A percentile compares a stretch with the other conserved stretches of the same genome.
Evolutionary conservation across 2,113 vertebrate species (phyloP).

Genomic region (Phylloscopus whistleri): DNA sequence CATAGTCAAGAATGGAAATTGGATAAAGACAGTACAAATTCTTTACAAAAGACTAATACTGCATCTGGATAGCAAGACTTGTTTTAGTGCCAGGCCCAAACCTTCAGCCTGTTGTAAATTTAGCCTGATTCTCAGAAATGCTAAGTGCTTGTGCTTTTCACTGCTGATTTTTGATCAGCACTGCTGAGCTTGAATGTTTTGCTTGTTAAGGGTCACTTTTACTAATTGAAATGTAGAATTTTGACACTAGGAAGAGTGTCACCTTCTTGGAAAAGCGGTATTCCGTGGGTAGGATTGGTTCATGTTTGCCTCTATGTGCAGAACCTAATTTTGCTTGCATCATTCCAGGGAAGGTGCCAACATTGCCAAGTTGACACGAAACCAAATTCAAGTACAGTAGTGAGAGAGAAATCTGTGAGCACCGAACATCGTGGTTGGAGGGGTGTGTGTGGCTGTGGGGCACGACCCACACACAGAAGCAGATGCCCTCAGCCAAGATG

Average conservation of each 20-base stretch:
- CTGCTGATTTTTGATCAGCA: conserved; percentile 5
- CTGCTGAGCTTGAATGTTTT: neutral
- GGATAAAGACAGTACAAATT: conserved; percentile 48
- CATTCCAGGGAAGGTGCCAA: neutral
- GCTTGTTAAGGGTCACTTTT: neutral
- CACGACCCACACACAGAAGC: neutral
- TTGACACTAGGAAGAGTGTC: neutral
- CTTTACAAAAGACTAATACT: conserved; percentile 49
- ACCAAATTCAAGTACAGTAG: neutral
- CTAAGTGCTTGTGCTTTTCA: neutral
- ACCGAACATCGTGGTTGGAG: neutral
- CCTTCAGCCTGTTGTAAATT: conserved; percentile 24
- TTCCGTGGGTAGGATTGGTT: neutral
- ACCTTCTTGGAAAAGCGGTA: neutral
- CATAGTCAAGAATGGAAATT: conserved; percentile 46
- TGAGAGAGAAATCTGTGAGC: neutral
- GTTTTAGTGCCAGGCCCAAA: conserved; percentile 32
- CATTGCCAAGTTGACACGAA: neutral
- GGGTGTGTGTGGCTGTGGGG: neutral
- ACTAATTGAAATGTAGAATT: neutral
- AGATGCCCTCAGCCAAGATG: neutral
- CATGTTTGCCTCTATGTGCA: neutral
- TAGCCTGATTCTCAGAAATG: conserved; percentile 23
- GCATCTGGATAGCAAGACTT: conserved; percentile 25
- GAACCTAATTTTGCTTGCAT: neutral